Evolutionary conservation across 2,888 invertebrate species (phyloP).

Genomic region (Cheilosia variabilis): DNA sequence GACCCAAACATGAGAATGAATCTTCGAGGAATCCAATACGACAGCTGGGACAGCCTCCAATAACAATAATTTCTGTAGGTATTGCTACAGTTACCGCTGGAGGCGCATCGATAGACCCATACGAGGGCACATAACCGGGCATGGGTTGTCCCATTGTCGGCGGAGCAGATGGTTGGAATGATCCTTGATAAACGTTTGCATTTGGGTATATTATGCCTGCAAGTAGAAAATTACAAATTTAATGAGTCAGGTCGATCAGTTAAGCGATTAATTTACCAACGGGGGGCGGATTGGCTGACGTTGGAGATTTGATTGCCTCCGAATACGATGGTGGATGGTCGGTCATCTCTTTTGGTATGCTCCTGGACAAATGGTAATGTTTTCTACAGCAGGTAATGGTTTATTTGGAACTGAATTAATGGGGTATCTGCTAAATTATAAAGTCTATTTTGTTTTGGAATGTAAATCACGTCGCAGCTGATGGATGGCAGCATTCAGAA

Average conservation of each 20-base stretch:
- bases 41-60: slow-evolving; percentile 95
- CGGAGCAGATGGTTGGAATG: slow-evolving; percentile 60
- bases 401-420: slow-evolving; percentile 15
- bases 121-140: slow-evolving; percentile 84
- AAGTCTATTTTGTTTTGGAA: slow-evolving; percentile 42
- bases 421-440: slow-evolving; percentile 51
- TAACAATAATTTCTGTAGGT: slow-evolving; percentile 91
- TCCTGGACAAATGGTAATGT: slow-evolving; percentile 19
- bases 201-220: slow-evolving; percentile 74
- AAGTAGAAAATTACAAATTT: background rate
- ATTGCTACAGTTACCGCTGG: slow-evolving; percentile 86
- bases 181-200: slow-evolving; percentile 62
- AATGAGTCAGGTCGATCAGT: background rate
- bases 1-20: slow-evolving; percentile 92
- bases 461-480: slow-evolving; percentile 36
- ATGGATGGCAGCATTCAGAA: slow-evolving; percentile 15
- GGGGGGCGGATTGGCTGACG: slow-evolving; percentile 58
- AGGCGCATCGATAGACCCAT: slow-evolving; percentile 84
- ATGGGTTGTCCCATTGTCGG: slow-evolving; percentile 26
- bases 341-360: slow-evolving; percentile 76
- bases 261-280: slow-evolving; percentile 67
- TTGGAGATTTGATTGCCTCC: slow-evolving; percentile 79
- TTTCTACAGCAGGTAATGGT: background rate
- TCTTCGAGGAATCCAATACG: slow-evolving; percentile 94
- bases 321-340: slow-evolving; percentile 86